Evolutionary conservation across 2,113 vertebrate genomes (phyloP).

Genomic region (human): GRCh38 chr2:205715001-205715500

Average conservation of each 20-base stretch:
- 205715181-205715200: not conserved
- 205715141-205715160: not conserved
- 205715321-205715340: not conserved
- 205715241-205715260: not conserved
- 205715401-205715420: not conserved
- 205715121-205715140: not conserved
- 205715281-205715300: not conserved
- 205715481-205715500: conserved; percentile 7
- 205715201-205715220: not conserved
- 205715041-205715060: conserved; percentile 67
- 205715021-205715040: conserved; percentile 80
- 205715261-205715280: accelerated
- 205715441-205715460: not conserved
- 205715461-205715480: conserved; percentile 50
- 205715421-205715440: not conserved
- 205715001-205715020: conserved; percentile 72
- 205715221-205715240: accelerated
- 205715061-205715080: conserved; percentile 61
- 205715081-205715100: conserved; percentile 68
- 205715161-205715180: not conserved
- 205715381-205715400: not conserved
- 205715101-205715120: conserved; percentile 39
- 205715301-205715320: not conserved
- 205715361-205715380: not conserved
- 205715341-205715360: not conserved